Percentiles rank a stretch among this genome's conserved stretches.
Conservation (phyloP, 2,888 invertebrate genomes). For the Philopedon plagiatum region DNA sequence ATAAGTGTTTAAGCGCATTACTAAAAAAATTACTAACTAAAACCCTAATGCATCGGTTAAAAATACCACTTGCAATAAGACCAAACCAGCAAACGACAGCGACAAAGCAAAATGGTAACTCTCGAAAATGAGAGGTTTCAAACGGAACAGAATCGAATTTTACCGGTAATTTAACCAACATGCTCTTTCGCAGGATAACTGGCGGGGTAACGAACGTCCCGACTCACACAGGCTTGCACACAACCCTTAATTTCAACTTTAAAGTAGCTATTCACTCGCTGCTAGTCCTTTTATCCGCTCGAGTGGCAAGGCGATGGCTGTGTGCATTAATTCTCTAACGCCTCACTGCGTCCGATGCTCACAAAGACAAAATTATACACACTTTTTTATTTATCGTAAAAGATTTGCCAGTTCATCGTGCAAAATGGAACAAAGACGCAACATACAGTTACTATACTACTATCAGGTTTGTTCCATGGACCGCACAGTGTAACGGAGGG, state of each 20-base stretch:
- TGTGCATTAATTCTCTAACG: conserved; percentile 30
- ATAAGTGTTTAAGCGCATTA: too few relatives aligned
- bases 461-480: too few relatives aligned
- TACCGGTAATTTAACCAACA: conserved; percentile 55
- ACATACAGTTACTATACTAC: too few relatives aligned
- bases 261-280: conserved; percentile 43
- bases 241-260: conserved; percentile 47
- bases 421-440: too few relatives aligned
- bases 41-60: too few relatives aligned
- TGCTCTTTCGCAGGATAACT: conserved; percentile 40
- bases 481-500: too few relatives aligned
- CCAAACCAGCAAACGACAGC: background rate
- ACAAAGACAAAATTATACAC: too few relatives aligned
- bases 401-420: too few relatives aligned
- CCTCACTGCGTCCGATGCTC: background rate
- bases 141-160: conserved; percentile 41
- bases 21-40: too few relatives aligned
- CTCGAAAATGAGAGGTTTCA: conserved; percentile 17
- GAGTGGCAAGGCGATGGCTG: conserved; percentile 16
- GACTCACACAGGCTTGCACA: conserved; percentile 34
- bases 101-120: conserved; percentile 8
- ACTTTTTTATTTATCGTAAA: too few relatives aligned
- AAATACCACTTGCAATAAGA: background rate
- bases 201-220: conserved; percentile 23
- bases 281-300: conserved; percentile 39